These are phyloP conservation scores for Rutpela maculata DNA, from an alignment of 2,888 invertebrate genomes.

Conservation along the genomic window DNA sequence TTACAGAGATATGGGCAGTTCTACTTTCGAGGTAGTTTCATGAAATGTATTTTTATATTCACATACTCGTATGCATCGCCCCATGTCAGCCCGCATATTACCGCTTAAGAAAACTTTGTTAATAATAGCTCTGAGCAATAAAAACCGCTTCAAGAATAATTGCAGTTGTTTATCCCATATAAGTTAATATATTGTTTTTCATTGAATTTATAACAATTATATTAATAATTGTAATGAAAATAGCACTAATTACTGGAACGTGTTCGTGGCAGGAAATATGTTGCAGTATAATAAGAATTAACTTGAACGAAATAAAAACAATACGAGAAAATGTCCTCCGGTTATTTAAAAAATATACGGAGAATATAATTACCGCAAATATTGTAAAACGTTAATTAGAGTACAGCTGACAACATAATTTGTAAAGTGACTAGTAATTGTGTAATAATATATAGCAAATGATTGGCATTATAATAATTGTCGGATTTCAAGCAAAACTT, in stretches of 20 bases:
- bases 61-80: too few species aligned
- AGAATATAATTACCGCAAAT: slow-evolving; percentile 26
- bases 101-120: too few species aligned
- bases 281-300: slow-evolving; percentile 2
- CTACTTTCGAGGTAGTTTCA: too few species aligned
- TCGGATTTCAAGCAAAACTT: too few species aligned
- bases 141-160: slow-evolving; percentile 11
- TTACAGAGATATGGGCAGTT: too few species aligned
- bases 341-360: slow-evolving; percentile 15
- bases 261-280: slow-evolving; percentile 37
- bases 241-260: slow-evolving; percentile 34
- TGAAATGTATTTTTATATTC: too few species aligned
- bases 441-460: too few species aligned
- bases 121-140: neutral
- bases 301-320: slow-evolving; percentile 12
- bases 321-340: slow-evolving; percentile 17
- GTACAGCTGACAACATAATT: slow-evolving; percentile 34
- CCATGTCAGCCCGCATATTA: too few species aligned
- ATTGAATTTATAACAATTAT: slow-evolving; percentile 32
- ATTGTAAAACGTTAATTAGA: slow-evolving; percentile 22
- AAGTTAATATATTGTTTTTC: slow-evolving; percentile 28
- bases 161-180: slow-evolving; percentile 17
- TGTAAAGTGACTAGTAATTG: neutral
- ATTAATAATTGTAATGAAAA: slow-evolving; percentile 40
- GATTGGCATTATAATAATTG: too few species aligned